Evolutionary conservation across 2,113 vertebrate species (phyloP).

Genomic region (Cyprinodon variegatus): DNA sequence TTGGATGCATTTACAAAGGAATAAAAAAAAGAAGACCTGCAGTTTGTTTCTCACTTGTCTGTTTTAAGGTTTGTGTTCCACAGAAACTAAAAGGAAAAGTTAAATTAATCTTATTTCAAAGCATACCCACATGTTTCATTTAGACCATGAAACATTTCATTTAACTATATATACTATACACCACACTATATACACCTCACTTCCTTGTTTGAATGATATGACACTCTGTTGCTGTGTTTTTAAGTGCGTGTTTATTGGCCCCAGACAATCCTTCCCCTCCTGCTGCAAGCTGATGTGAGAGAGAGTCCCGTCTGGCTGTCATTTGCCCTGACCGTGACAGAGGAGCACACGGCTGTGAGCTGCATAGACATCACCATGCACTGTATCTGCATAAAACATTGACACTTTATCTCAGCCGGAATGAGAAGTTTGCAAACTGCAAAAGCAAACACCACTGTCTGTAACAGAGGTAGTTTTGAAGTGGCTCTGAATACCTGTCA

Average conservation of each 20-base stretch:
- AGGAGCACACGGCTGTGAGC: slow-evolving; percentile 54
- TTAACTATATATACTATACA: neutral
- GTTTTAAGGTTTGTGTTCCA: neutral
- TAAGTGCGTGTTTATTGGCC: slow-evolving; percentile 37
- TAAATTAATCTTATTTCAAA: neutral
- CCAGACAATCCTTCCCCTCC: slow-evolving; percentile 55
- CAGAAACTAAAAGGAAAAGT: neutral
- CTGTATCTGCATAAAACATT: slow-evolving; percentile 43
- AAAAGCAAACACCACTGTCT: slow-evolving; percentile 50
- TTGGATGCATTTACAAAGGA: neutral
- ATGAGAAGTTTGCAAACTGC: slow-evolving; percentile 60
- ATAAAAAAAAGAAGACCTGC: neutral
- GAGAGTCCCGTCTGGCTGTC: slow-evolving; percentile 67
- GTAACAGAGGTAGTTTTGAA: slow-evolving; percentile 45
- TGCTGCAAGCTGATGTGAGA: slow-evolving; percentile 62
- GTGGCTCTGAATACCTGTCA: slow-evolving; percentile 65
- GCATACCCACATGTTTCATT: neutral
- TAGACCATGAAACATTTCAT: neutral
- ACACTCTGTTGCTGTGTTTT: slow-evolving; percentile 38
- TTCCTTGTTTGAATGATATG: slow-evolving; percentile 33
- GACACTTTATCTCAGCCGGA: slow-evolving; percentile 62
- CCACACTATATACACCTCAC: slow-evolving; percentile 11
- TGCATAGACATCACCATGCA: slow-evolving; percentile 39
- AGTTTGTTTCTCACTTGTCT: too few relatives aligned
- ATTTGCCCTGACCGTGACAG: slow-evolving; percentile 69